Base-by-base conservation (phyloP, 2,888 invertebrate genomes). In the Euzetes globulus region DNA sequence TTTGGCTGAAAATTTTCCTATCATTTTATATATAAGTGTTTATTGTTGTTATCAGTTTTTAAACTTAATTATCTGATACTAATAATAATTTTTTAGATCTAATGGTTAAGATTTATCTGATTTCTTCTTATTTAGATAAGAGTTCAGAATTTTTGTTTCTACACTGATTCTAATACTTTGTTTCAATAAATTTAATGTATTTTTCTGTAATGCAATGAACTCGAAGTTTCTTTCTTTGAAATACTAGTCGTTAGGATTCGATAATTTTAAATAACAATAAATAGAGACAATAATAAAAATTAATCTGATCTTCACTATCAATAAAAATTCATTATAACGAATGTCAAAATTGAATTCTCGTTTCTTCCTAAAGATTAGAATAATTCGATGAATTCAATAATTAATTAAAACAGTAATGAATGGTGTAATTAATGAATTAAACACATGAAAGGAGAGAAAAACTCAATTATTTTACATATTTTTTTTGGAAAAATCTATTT, bases 181-280 rank as follows among this genome's bases (percentile, higher is more conserved):
- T 33, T 33, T 33, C 33, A 33, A 33, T 33, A 13, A 55, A 9
- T 25, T 25, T 22, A 55, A 55, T 9, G 7, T 55, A n/a, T n/a
- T 22, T 22, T 55, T 19, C 13, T 55, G 11, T 25, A 55, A 19
- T 47, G 47, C 47, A 47, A 15, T 47, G 47, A 47, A 47, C 47
- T 47, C 47, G 17, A 47, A 47, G 47, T 47, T 17, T 47, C 2
- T 47, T 13, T 47, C 5, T 9, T 3, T 47, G 5, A 13, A 47
- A 15, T 11, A 15, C 13, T 55, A 22, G 22, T 55, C 6, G n/a
- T 19, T 55, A 55, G 55, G 55, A 55, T 22, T 55, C 15, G 55
- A 55, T 55, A 55, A 29, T 25, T 33, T 63, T 63, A 63, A 63
- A 63, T 37, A 63, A 63, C 63, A 63, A 63, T 63, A 63, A 63